These are phyloP conservation scores for Mimumesa dahlbomi DNA, from an alignment of 2,888 invertebrate genomes.

Conservation along the genomic window DNA sequence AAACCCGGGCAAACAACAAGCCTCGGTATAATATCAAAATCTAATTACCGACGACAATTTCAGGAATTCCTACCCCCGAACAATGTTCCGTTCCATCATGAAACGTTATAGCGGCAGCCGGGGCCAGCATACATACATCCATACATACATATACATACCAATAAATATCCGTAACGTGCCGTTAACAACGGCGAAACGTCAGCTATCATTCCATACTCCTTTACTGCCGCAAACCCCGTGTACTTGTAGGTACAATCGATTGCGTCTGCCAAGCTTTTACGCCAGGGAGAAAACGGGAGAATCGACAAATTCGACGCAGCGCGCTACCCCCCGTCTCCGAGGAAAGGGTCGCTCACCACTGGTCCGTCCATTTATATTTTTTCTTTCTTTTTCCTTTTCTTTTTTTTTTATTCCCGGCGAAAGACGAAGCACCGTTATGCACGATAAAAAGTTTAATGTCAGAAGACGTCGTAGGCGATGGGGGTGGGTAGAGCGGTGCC, in stretches of 20 bases:
- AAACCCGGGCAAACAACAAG: too few species aligned
- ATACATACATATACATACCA: constrained; percentile 42
- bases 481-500: not conserved
- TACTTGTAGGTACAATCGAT: constrained; percentile 54
- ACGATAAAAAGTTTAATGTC: constrained; percentile 75
- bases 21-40: too few species aligned
- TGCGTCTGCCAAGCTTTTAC: constrained; percentile 58
- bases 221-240: constrained; percentile 38
- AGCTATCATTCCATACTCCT: constrained; percentile 52
- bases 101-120: too few species aligned
- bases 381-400: constrained; percentile 51
- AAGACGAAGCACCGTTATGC: constrained; percentile 70
- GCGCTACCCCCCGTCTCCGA: constrained; percentile 44
- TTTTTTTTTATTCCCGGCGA: constrained; percentile 59
- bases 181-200: constrained; percentile 60
- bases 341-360: constrained; percentile 61
- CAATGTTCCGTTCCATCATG: too few species aligned
- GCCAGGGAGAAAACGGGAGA: constrained; percentile 52
- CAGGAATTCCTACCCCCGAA: too few species aligned
- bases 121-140: too few species aligned
- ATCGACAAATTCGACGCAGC: constrained; percentile 65
- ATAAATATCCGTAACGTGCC: constrained; percentile 60
- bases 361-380: constrained; percentile 58
- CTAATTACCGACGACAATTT: too few species aligned
- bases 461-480: constrained; percentile 61